These are phyloP conservation scores for Petrolisthes manimaculis DNA, from an alignment of 2,888 invertebrate species.

Conservation along the genomic window DNA sequence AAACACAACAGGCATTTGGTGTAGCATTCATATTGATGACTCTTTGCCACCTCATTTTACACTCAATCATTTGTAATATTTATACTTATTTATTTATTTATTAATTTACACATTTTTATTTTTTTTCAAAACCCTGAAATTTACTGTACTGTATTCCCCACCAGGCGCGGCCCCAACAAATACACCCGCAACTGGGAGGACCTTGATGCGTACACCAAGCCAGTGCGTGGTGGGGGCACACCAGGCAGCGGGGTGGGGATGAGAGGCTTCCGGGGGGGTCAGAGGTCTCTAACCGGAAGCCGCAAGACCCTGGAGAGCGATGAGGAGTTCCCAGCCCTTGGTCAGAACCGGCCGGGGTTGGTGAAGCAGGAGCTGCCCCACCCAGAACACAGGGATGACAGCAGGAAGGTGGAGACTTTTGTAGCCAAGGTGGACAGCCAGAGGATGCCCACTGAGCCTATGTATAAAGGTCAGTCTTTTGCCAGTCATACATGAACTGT, in stretches of 20 bases:
- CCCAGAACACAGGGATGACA: neutral
- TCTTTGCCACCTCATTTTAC: neutral
- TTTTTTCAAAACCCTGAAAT: neutral
- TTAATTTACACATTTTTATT: neutral
- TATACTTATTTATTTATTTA: neutral
- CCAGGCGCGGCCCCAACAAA: constrained; percentile 88
- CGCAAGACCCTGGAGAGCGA: constrained; percentile 56
- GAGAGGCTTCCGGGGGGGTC: constrained; percentile 66
- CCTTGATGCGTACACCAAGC: constrained; percentile 86
- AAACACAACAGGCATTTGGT: no score
- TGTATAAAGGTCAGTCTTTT: constrained; percentile 10
- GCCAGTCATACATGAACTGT: neutral
- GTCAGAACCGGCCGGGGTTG: neutral
- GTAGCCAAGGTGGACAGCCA: neutral
- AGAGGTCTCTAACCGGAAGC: constrained; percentile 48
- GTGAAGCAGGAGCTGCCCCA: neutral
- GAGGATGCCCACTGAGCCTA: neutral
- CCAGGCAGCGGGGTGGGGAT: constrained; percentile 56
- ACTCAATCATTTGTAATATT: neutral
- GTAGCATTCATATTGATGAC: neutral
- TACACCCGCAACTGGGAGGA: constrained; percentile 94
- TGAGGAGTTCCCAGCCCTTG: constrained; percentile 65
- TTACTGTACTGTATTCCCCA: neutral
- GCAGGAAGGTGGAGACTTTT: constrained; percentile 1
- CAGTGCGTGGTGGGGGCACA: constrained; percentile 67